Evolutionary conservation across 2,888 invertebrate species (phyloP), one percentile per base, ranked within the genome.

Genomic region (Nymphalis urticae): DNA sequence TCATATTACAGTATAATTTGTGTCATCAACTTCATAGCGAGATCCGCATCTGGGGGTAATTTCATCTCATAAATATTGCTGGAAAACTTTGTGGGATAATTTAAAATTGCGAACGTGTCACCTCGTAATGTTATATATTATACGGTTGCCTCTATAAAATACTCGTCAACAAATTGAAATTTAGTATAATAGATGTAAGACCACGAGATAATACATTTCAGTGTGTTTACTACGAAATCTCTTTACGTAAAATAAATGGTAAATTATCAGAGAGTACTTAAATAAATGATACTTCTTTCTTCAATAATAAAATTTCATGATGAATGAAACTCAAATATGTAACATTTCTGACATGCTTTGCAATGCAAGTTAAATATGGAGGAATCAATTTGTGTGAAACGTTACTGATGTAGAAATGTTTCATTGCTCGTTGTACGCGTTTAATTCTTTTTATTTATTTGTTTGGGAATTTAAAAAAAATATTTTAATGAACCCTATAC

Each of bases 71-170:
- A 80, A 79, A 79, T 79, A 77, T 79, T 69, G 74, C 74, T 67
- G 75, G 73, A 75, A 75, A 83, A 80, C 75, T 83, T 82, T 74
- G 74, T 24, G 75, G 76, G 79, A 76, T 79, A 79, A 84, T 82
- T 79, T 77, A 82, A 82, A 85, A 83, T 81, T 82, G 83, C 79
- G 71, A 78, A 79, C 79, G 76, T 76, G 79, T 79, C 77, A 72
- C 76, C 73, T 68, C 76, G 76, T 77, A 79, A 82, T 80, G 78
- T 80, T 80, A 80, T 77, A 74, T 74, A 73, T 75, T 75, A 75
- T 75, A 73, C 73, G 72, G 36, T 8, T 9, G 48, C 19, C 50
- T n/a, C 62, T 59, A 53, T 69, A 69, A 69, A 69, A 59, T 62
- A 69, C 59, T 59, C 62, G 47, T 62, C 48, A 60, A 48, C 70